Evolutionary conservation across 2,888 invertebrate species (phyloP).

Genomic region (Octodonta nipae): DNA sequence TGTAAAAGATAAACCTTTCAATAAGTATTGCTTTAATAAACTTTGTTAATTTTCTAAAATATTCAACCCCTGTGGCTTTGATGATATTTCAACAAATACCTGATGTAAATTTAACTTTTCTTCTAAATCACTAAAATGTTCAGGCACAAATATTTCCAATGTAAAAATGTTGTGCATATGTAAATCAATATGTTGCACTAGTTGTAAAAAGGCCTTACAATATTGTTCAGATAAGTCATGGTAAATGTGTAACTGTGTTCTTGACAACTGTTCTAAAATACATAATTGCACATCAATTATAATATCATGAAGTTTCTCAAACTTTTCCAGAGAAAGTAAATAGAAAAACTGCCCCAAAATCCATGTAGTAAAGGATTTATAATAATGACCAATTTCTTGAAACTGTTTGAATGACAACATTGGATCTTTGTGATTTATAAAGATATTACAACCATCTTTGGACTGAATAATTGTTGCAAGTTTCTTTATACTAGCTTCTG

Average conservation of each 20-base stretch:
- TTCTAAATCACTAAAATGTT: conserved; percentile 28
- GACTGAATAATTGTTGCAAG: conserved; percentile 47
- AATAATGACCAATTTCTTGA: conserved; percentile 28
- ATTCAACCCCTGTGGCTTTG: too few species aligned
- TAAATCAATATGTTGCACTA: background rate
- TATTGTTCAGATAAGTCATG: conserved; percentile 40
- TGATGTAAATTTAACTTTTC: too few species aligned
- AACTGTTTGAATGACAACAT: conserved; percentile 38
- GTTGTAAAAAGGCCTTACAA: too few species aligned
- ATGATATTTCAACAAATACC: conserved; percentile 23
- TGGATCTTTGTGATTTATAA: conserved; percentile 39
- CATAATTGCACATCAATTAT: conserved; percentile 44
- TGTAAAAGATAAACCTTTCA: conserved; percentile 20
- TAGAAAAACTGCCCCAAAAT: conserved; percentile 53
- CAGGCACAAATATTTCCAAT: conserved; percentile 38
- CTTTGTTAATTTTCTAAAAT: conserved; percentile 23
- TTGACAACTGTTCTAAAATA: conserved; percentile 41
- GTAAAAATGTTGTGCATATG: conserved; percentile 16
- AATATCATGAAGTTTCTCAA: conserved; percentile 39
- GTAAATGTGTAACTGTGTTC: conserved; percentile 41
- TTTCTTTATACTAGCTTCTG: conserved; percentile 42
- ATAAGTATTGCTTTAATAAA: too few species aligned
- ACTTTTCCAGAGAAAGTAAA: conserved; percentile 43
- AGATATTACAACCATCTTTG: conserved; percentile 42
- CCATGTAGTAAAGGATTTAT: conserved; percentile 50